These are phyloP conservation scores for Sitobion miscanthi DNA, from an alignment of 1,140 invertebrate species.

Conservation along the genomic window DNA sequence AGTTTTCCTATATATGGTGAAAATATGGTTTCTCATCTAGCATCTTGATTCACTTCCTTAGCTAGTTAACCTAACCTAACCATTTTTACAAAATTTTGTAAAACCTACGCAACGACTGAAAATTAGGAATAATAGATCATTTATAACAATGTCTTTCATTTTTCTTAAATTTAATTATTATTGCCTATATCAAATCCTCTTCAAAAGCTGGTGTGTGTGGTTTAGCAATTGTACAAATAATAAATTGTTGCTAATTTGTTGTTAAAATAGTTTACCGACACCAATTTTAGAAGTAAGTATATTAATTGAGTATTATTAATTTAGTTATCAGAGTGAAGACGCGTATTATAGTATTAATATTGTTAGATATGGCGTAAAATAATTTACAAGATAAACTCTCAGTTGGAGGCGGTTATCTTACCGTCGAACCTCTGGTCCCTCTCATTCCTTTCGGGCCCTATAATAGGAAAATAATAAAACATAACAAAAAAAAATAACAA, in stretches of 20 bases:
- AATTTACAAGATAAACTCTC: not conserved
- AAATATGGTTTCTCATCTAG: not conserved
- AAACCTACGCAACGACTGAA: not conserved
- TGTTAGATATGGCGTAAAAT: not conserved
- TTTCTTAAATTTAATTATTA: not conserved
- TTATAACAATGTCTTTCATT: not conserved
- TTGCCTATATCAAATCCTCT: not conserved
- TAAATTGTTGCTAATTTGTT: not conserved
- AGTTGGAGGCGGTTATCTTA: conserved; percentile 65
- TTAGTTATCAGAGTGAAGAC: not conserved
- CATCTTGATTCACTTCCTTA: not conserved
- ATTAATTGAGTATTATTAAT: not conserved
- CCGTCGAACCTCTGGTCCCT: conserved; percentile 72
- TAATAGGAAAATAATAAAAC: conserved; percentile 63
- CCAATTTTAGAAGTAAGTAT: not conserved
- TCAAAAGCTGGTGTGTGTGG: not conserved
- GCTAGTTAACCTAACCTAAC: not conserved
- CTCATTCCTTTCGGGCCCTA: conserved; percentile 72
- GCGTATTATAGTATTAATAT: not conserved
- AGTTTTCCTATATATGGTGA: not conserved
- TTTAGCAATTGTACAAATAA: not conserved
- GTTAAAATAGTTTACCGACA: not conserved
- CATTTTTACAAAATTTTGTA: not conserved
- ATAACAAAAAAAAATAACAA: not conserved
- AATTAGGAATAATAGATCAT: not conserved